Percentiles rank a stretch among this genome's conserved stretches.
Evolutionary conservation across 2,888 invertebrate species (phyloP).

Genomic region (Drosophila melanosoma): DNA sequence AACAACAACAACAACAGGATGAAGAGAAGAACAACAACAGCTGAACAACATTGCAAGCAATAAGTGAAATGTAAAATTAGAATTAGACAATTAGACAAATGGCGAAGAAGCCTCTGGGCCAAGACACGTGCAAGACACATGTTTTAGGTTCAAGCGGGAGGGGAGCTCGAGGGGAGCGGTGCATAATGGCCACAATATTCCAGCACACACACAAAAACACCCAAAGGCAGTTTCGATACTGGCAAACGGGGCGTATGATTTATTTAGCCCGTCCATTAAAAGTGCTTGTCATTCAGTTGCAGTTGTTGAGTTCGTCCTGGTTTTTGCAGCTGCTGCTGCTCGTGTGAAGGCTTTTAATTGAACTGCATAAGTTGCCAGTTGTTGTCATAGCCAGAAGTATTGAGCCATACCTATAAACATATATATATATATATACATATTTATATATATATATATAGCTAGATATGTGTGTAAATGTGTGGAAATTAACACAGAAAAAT

Average conservation of each 20-base stretch:
- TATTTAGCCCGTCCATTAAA: constrained; percentile 76
- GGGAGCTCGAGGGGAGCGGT: not conserved
- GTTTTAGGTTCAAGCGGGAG: constrained; percentile 10
- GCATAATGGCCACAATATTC: constrained; percentile 62
- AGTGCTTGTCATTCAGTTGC: constrained; percentile 60
- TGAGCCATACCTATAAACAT: not conserved
- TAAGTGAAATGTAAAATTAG: constrained; percentile 66
- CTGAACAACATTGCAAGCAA: constrained; percentile 15
- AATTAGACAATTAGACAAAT: constrained; percentile 77
- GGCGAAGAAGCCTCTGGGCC: constrained; percentile 40
- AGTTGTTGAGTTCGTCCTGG: constrained; percentile 8
- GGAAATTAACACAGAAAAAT: not conserved
- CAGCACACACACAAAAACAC: constrained; percentile 15
- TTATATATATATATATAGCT: too few relatives aligned
- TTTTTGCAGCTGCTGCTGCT: constrained; percentile 24
- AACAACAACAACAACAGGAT: not conserved
- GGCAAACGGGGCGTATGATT: constrained; percentile 71
- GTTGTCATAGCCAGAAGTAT: constrained; percentile 25
- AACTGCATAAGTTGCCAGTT: constrained; percentile 52
- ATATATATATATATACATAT: not conserved
- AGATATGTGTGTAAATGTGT: not conserved
- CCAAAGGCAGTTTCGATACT: constrained; percentile 22
- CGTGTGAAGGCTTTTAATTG: constrained; percentile 66
- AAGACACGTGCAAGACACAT: constrained; percentile 55
- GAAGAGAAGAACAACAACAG: not conserved